Evolutionary conservation across 2,888 invertebrate genomes (phyloP), one percentile per base, ranked within the genome.

Genomic region (Argyresthia albistria): DNA sequence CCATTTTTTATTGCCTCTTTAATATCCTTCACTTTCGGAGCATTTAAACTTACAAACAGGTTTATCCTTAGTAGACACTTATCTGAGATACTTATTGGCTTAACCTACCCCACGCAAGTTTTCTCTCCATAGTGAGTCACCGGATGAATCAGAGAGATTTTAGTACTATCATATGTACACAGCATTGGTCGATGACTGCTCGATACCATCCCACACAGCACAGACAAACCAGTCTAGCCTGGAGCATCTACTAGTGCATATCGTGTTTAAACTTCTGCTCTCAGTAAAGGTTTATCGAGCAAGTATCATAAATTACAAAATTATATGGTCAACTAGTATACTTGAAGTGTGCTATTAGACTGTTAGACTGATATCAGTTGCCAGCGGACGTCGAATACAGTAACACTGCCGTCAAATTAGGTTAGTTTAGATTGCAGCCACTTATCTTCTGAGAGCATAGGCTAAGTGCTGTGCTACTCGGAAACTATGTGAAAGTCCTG

Each of bases 401-500:
- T 61, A 69, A 73, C 69, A 73, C 70, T 70, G 70, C 64, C 65
- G 61, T 62, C 67, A 74, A 80, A 81, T 79, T 78, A 68, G 77
- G 78, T 80, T 78, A 76, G 66, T 69, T n/a, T 67, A 68, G 66
- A 74, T 74, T 73, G 73, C 66, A 69, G 64, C 63, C 70, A 73
- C 73, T 76, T 76, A 80, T 80, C 72, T 77, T 54, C 63, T 61
- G 66, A 70, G 70, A 65, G 66, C 50, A 43, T 35, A 43, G 45
- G 51, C 35, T 45, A 51, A 51, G 51, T 39, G 14, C n/a, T 53
- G n/a, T 51, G 37, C 42, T 53, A 35, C 51, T 52, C 46, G 43
- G 50, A 51, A 53, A 46, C 53, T 54, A 52, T 52, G 52, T 47
- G 50, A 52, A 52, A 52, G 52, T 52, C 15, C 52, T 50, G 48